phyloP scores from a whole-genome alignment of 2,797 vertebrate species.

The Melanotaenia trifasciata region DNA sequence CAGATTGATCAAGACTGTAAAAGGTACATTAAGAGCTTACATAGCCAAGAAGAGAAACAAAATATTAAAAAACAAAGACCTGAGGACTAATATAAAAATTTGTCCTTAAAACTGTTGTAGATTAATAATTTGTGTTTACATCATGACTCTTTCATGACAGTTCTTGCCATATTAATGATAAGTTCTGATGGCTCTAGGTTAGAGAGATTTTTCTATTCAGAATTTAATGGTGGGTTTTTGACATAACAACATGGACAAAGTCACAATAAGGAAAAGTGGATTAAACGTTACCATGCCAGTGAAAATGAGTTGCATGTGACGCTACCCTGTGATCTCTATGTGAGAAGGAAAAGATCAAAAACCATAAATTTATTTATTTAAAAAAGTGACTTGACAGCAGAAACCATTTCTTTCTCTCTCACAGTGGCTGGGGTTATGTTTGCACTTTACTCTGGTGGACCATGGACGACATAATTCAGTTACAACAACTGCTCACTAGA shows the following conservation, averaged over 20 bases:
- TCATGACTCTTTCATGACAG: background rate
- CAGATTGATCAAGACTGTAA: slow-evolving; percentile 18
- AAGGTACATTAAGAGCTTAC: background rate
- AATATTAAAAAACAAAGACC: background rate
- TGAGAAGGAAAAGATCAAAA: slow-evolving; percentile 1
- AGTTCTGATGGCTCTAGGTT: slow-evolving; percentile 15
- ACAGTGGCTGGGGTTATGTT: background rate
- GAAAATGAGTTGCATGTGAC: slow-evolving; percentile 1
- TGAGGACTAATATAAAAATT: background rate
- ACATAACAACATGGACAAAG: background rate
- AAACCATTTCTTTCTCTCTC: slow-evolving; percentile 2
- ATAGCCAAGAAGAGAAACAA: background rate
- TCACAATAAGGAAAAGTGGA: background rate
- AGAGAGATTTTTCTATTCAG: background rate
- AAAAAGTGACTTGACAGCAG: background rate
- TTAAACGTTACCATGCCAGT: background rate
- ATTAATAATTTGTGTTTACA: background rate
- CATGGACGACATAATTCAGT: too few relatives aligned
- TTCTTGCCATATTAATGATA: slow-evolving; percentile 2
- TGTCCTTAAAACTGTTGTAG: background rate
- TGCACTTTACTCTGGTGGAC: too few relatives aligned
- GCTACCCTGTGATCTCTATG: slow-evolving; percentile 1
- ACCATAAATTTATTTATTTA: slow-evolving; percentile 1
- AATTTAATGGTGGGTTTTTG: background rate
- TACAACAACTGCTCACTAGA: too few relatives aligned